Evolutionary conservation across 2,888 invertebrate genomes (phyloP), one percentile per base, ranked within the genome.

Genomic region (Melinaea menophilus): DNA sequence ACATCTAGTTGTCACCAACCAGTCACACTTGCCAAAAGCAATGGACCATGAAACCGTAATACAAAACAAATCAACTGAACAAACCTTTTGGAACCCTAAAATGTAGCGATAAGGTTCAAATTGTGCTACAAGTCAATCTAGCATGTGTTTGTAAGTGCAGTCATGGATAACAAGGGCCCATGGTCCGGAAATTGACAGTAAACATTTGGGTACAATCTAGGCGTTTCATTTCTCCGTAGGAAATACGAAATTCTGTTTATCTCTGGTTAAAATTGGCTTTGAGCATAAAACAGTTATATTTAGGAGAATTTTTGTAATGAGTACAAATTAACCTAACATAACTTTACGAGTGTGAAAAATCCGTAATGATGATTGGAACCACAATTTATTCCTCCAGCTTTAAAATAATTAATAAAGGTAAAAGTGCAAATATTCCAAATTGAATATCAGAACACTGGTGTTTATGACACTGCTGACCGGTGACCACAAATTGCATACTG

Each of bases 11-110:
- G 64, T 67, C 62, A 62, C 58, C 57, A 37, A 57, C 48, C 62
- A 63, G 58, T 55, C 64, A 60, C 64, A 67, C 62, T 66, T 64
- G 62, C 58, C 64, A 60, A 60, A 64, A 64, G 62, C 64, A 67
- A 67, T 67, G 64, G 62, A 62, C 59, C 55, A 59, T 62, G 64
- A 64, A 58, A 59, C 64, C 62, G 64, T 62, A 58, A 62, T 67
- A 56, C 62, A 46, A 62, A 67, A 58, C 61, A 59, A 37, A 61
- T 54, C 37, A 11, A 7, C 5, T 31, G 2, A 4, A 12, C 13
- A 37, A 45, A 2, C 41, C 1, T 31, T 41, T 58, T 41, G 12
- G n/a, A 56, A 35, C 56, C n/a, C 47, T 60, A 56, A 37, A 0
- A 0, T 4, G 2, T 31, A 5, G 2, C 0, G 4, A 33, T 54